phyloP scores from a whole-genome alignment of 2,113 vertebrate genomes.

The Vireo altiloquus region DNA sequence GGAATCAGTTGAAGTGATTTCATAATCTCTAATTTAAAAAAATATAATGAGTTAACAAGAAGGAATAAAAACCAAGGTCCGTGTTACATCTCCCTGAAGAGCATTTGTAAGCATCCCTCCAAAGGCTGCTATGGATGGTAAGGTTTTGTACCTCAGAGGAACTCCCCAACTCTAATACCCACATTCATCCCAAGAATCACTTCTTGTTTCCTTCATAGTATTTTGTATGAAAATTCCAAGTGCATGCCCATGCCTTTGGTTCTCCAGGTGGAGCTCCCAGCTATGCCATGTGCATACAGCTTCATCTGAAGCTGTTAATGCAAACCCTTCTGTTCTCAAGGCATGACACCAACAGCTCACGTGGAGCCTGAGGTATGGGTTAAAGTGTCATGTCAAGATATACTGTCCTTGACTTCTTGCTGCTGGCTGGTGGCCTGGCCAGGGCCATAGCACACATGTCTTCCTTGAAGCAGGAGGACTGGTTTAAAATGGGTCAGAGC shows the following conservation, averaged over 20 bases:
- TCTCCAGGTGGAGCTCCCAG: not conserved
- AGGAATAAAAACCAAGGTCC: not conserved
- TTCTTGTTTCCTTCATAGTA: not conserved
- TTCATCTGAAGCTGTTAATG: not conserved
- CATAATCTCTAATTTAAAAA: not conserved
- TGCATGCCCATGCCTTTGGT: not conserved
- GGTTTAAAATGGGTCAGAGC: not conserved
- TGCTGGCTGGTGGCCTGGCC: not conserved
- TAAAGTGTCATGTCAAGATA: not conserved
- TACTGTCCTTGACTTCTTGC: not conserved
- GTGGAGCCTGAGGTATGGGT: not conserved
- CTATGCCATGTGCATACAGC: not conserved
- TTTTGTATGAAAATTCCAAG: not conserved
- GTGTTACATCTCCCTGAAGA: not conserved
- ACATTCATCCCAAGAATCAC: not conserved
- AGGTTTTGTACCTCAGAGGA: not conserved
- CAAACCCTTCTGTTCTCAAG: not conserved
- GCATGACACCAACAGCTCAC: not conserved
- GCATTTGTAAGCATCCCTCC: not conserved
- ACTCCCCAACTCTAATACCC: not conserved
- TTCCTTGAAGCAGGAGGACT: not conserved
- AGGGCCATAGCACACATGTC: not conserved
- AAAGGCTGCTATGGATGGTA: not conserved
- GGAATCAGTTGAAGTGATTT: conserved; percentile 32
- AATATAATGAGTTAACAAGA: not conserved